Conservation (phyloP, 2,797 vertebrate species). For the Botia almorhae region DNA sequence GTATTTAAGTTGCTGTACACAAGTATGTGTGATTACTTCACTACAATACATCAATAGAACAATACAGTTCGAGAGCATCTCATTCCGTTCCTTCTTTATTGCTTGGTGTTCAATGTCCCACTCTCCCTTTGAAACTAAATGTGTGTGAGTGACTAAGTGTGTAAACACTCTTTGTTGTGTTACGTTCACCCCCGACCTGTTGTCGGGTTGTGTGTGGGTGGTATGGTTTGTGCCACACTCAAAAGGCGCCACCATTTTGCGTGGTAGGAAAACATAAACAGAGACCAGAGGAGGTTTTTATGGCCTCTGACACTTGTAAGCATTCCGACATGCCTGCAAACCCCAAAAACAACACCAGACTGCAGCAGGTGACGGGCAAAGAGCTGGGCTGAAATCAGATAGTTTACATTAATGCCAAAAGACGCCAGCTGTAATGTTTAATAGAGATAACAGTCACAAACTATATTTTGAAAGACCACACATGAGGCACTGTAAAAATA, state of each 20-base stretch:
- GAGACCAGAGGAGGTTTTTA: conserved; percentile 65
- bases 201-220: conserved; percentile 56
- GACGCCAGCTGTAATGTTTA: conserved; percentile 20
- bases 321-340: conserved; percentile 47
- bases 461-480: conserved; percentile 32
- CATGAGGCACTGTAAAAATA: conserved; percentile 34
- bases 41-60: conserved; percentile 48
- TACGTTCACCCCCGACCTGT: conserved; percentile 40
- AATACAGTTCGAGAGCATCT: conserved; percentile 38
- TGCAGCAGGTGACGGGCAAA: conserved; percentile 31
- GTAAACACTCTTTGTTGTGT: conserved; percentile 59
- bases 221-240: conserved; percentile 56
- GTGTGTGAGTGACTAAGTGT: conserved; percentile 61
- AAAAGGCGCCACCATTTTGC: conserved; percentile 69
- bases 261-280: conserved; percentile 76
- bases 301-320: conserved; percentile 57
- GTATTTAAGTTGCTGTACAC: conserved; percentile 5
- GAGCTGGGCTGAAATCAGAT: conserved; percentile 25
- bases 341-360: conserved; percentile 47
- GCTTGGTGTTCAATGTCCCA: conserved; percentile 45
- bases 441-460: conserved; percentile 6
- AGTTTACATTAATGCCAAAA: conserved; percentile 31
- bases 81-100: conserved; percentile 52
- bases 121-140: conserved; percentile 54
- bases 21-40: conserved; percentile 42